These are phyloP conservation scores for Xyrauchen texanus DNA, from an alignment of 2,113 vertebrate genomes.

Conservation along the genomic window DNA sequence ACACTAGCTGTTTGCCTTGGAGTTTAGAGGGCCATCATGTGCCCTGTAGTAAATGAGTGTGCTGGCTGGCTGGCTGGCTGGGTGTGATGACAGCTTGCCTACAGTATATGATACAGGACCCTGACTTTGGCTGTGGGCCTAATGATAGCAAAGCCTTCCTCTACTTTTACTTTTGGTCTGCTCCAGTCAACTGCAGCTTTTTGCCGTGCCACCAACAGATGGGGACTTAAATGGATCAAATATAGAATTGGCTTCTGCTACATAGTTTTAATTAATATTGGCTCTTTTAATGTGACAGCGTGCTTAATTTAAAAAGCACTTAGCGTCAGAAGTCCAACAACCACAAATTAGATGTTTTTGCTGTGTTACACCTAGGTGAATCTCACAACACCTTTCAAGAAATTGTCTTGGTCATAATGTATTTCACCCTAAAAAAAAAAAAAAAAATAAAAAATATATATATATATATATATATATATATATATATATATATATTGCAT, in stretches of 20 bases:
- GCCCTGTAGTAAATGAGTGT: conserved; percentile 49
- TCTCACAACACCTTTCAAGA: background rate
- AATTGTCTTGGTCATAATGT: too few relatives aligned
- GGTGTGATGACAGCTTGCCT: conserved; percentile 56
- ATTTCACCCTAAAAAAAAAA: too few relatives aligned
- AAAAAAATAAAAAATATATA: too few relatives aligned
- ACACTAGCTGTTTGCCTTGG: conserved; percentile 52
- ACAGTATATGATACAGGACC: conserved; percentile 53
- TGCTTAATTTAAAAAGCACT: conserved; percentile 61
- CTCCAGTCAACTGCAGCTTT: conserved; percentile 56
- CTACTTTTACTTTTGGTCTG: conserved; percentile 63
- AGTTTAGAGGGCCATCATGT: conserved; percentile 58
- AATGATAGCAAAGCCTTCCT: conserved; percentile 62
- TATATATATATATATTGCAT: too few relatives aligned
- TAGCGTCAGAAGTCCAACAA: conserved; percentile 43
- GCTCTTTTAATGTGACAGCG: conserved; percentile 59
- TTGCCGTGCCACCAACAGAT: conserved; percentile 63
- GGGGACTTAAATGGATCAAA: conserved; percentile 53
- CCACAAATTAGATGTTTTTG: conserved; percentile 34
- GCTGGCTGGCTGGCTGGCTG: conserved; percentile 33
- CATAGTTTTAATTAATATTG: conserved; percentile 61
- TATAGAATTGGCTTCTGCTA: conserved; percentile 60
- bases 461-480: too few relatives aligned
- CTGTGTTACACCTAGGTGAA: background rate
- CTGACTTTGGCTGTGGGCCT: conserved; percentile 57